These are phyloP conservation scores for Anoplius nigerrimus DNA, from an alignment of 2,888 invertebrate species.

Conservation along the genomic window DNA sequence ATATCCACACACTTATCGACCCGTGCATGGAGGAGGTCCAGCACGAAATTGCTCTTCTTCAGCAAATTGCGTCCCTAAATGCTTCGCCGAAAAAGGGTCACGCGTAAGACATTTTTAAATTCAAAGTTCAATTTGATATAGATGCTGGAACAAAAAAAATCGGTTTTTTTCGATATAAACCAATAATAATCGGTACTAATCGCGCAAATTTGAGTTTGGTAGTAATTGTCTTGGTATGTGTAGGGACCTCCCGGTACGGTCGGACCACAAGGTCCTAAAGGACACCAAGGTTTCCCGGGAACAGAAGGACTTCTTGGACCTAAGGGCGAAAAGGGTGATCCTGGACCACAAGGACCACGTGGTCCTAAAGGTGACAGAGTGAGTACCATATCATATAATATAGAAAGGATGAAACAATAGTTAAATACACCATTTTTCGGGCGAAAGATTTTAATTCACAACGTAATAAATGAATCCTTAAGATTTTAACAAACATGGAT, in stretches of 20 bases:
- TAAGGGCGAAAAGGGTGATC: conserved; percentile 92
- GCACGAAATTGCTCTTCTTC: conserved; percentile 81
- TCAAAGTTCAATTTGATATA: neutral
- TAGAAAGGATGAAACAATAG: conserved; percentile 3
- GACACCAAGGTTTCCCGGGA: conserved; percentile 88
- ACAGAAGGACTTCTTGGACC: conserved; percentile 90
- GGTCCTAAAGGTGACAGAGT: conserved; percentile 89
- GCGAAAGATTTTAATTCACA: too few species aligned
- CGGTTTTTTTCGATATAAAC: neutral
- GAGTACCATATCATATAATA: conserved; percentile 52
- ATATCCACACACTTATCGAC: conserved; percentile 76
- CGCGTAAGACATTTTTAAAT: conserved; percentile 77
- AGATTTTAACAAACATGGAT: too few species aligned
- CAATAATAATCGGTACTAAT: neutral
- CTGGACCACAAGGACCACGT: conserved; percentile 87
- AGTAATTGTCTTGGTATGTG: conserved; percentile 33
- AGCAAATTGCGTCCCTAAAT: conserved; percentile 88
- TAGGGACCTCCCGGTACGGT: conserved; percentile 85
- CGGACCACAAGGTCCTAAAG: conserved; percentile 85
- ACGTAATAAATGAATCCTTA: too few species aligned
- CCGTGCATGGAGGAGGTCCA: conserved; percentile 75
- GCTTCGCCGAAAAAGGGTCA: conserved; percentile 91
- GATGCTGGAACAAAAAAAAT: neutral
- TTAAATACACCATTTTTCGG: conserved; percentile 5
- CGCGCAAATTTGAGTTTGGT: too few species aligned